phyloP scores from a whole-genome alignment of 1,140 invertebrate genomes.

The Drosophila bocqueti region DNA sequence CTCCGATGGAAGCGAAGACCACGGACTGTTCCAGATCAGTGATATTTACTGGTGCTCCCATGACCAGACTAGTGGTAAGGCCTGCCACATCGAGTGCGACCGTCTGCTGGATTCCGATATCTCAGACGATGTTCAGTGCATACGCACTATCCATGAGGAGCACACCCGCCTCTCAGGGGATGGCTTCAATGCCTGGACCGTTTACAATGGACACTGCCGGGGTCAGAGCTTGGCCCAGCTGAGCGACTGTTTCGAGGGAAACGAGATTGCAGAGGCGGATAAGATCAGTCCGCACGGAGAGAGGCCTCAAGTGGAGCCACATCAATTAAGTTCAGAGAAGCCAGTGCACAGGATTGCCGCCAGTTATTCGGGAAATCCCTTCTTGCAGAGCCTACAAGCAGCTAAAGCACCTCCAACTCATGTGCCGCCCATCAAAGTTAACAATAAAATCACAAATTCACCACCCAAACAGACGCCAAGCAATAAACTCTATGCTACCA shows the following conservation, averaged over 20 bases:
- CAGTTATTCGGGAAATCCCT: constrained; percentile 32
- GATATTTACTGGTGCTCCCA: constrained; percentile 90
- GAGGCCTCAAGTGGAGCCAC: constrained; percentile 9
- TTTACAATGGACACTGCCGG: constrained; percentile 63
- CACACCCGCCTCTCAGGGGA: constrained; percentile 88
- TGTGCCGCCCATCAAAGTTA: constrained; percentile 5
- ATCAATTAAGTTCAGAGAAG: neutral
- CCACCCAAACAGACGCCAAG: constrained; percentile 1
- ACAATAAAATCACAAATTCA: constrained; percentile 22
- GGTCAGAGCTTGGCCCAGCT: constrained; percentile 45
- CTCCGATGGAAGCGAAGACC: constrained; percentile 87
- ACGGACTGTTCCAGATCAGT: constrained; percentile 86
- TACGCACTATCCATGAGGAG: constrained; percentile 87
- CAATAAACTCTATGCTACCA: constrained; percentile 37
- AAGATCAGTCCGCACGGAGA: constrained; percentile 18
- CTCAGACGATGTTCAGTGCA: constrained; percentile 89
- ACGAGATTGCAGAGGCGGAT: constrained; percentile 51
- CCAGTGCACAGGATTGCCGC: constrained; percentile 21
- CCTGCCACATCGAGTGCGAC: constrained; percentile 88
- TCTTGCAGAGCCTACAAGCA: constrained; percentile 28
- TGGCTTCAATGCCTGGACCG: constrained; percentile 89
- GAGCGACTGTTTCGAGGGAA: constrained; percentile 65
- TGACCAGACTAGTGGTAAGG: constrained; percentile 86
- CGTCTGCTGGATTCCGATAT: constrained; percentile 89
- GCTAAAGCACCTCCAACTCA: constrained; percentile 7